Evolutionary conservation across 2,888 invertebrate species (phyloP).

Genomic region (Drosophila longiperda): DNA sequence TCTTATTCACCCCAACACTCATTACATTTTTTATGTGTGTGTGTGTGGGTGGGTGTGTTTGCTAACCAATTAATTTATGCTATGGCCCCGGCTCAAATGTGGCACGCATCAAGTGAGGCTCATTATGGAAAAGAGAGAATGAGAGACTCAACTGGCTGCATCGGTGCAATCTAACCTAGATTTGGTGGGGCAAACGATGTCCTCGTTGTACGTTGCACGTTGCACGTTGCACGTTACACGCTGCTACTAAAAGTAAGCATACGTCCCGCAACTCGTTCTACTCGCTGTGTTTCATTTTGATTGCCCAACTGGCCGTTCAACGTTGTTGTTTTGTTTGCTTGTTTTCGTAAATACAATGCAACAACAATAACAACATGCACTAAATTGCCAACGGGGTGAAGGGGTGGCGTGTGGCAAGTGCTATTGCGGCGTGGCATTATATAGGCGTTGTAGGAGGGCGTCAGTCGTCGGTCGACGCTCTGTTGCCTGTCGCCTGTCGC

Average conservation of each 20-base stretch:
- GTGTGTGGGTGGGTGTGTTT: slow-evolving; percentile 14
- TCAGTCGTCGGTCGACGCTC: slow-evolving; percentile 14
- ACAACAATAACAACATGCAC: slow-evolving; percentile 28
- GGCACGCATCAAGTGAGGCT: slow-evolving; percentile 50
- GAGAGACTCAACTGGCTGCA: slow-evolving; percentile 28
- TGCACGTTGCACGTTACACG: slow-evolving; percentile 40
- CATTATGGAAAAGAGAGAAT: slow-evolving; percentile 37
- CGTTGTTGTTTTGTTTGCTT: slow-evolving; percentile 46
- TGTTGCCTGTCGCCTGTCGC: slow-evolving; percentile 27
- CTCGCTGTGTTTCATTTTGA: slow-evolving; percentile 43
- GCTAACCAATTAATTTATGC: slow-evolving; percentile 63
- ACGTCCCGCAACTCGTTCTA: slow-evolving; percentile 35
- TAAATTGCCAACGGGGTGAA: neutral
- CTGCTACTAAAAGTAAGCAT: slow-evolving; percentile 48
- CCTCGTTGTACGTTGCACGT: slow-evolving; percentile 40
- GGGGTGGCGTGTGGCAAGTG: slow-evolving; percentile 13
- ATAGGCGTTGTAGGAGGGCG: slow-evolving; percentile 45
- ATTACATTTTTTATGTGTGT: slow-evolving; percentile 7
- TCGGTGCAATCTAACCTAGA: slow-evolving; percentile 66
- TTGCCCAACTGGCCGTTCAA: slow-evolving; percentile 36
- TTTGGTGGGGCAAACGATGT: slow-evolving; percentile 40
- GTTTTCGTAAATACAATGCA: slow-evolving; percentile 58
- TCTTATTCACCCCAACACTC: slow-evolving; percentile 38
- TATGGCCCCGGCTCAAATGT: slow-evolving; percentile 52
- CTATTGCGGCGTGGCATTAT: slow-evolving; percentile 34